phyloP scores from a whole-genome alignment of 2,113 vertebrate species.

The Cygnus buccinator region DNA sequence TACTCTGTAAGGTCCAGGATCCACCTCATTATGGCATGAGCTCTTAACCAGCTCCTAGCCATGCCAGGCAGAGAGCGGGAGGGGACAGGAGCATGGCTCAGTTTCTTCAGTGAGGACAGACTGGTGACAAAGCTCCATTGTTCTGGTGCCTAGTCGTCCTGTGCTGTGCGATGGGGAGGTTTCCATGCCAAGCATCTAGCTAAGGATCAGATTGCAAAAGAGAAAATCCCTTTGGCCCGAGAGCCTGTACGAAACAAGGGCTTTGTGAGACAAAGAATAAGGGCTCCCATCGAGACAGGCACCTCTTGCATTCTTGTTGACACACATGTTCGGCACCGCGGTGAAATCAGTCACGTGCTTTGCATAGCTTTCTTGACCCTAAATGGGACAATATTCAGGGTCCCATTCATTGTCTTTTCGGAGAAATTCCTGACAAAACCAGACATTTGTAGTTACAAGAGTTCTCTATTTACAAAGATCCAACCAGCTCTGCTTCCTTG shows the following conservation, averaged over 20 bases:
- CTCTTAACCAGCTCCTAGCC: background rate
- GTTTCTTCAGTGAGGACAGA: background rate
- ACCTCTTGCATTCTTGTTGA: background rate
- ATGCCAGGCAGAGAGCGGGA: background rate
- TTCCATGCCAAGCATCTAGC: background rate
- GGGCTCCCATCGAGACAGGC: background rate
- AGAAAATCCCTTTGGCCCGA: background rate
- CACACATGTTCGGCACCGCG: accelerated
- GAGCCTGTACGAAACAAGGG: background rate
- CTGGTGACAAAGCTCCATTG: background rate
- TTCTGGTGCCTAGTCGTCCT: background rate
- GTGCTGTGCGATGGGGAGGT: background rate
- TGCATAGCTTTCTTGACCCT: background rate
- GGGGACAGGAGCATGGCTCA: no score
- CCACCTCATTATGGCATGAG: background rate
- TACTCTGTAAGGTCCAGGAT: background rate
- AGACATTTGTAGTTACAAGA: background rate
- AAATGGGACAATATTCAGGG: background rate
- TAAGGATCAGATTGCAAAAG: conserved; percentile 28
- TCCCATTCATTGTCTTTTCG: background rate
- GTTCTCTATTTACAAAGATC: background rate
- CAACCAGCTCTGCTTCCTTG: background rate
- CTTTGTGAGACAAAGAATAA: background rate
- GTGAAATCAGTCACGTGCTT: background rate
- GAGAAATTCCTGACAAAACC: background rate